Conservation (phyloP, 2,113 vertebrate species). For the Clupea harengus region DNA sequence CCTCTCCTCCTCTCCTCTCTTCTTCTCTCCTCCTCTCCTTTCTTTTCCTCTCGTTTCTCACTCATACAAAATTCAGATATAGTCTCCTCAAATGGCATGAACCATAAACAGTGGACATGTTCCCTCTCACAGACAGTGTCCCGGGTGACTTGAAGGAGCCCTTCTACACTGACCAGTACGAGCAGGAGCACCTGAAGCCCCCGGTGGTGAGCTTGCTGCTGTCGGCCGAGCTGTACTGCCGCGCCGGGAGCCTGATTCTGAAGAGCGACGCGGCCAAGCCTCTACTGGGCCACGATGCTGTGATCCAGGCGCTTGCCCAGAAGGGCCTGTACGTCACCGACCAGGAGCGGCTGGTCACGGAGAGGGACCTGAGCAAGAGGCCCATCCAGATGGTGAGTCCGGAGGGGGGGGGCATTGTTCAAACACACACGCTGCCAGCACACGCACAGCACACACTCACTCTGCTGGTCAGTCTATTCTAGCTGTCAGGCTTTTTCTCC, state of each 20-base stretch:
- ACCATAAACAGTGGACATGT: too few relatives aligned
- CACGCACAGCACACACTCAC: neutral
- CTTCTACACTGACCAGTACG: constrained; percentile 97
- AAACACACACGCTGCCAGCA: neutral
- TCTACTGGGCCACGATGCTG: constrained; percentile 88
- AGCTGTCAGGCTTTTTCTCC: neutral
- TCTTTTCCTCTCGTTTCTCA: too few relatives aligned
- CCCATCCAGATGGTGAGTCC: constrained; percentile 93
- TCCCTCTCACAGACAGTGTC: constrained; percentile 78
- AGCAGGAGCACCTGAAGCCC: constrained; percentile 96
- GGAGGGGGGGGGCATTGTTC: neutral
- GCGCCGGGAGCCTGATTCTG: constrained; percentile 89
- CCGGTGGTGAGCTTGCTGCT: constrained; percentile 88
- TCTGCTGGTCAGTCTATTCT: neutral
- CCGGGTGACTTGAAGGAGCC: constrained; percentile 88
- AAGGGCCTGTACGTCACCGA: constrained; percentile 94
- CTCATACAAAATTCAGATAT: too few relatives aligned
- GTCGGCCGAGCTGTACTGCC: constrained; percentile 93
- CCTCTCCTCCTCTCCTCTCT: too few relatives aligned
- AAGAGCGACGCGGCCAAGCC: constrained; percentile 87
- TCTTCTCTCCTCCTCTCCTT: too few relatives aligned
- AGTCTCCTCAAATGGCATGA: too few relatives aligned
- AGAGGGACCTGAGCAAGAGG: constrained; percentile 90
- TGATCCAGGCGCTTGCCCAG: constrained; percentile 94
- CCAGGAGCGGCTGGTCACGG: constrained; percentile 90